These are phyloP conservation scores for Calyptomena viridis DNA, from an alignment of 2,113 vertebrate species.

Conservation along the genomic window DNA sequence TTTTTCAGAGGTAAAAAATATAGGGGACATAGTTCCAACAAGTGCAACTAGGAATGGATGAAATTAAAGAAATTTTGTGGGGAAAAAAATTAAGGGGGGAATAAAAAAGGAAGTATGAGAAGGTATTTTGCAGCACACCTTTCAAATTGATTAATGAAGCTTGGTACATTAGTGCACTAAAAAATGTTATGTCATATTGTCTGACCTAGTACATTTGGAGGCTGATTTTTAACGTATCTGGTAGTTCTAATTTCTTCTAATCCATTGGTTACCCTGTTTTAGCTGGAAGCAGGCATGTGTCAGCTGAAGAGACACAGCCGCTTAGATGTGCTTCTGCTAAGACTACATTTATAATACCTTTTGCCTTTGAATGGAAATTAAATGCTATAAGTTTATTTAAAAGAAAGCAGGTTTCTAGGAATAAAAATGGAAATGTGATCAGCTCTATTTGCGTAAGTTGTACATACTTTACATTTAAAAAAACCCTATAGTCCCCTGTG, in stretches of 20 bases:
- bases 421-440: not conserved
- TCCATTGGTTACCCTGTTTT: not conserved
- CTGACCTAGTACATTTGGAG: not conserved
- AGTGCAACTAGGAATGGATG: not conserved
- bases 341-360: not conserved
- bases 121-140: not conserved
- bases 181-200: not conserved
- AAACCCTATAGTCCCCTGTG: not conserved
- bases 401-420: not conserved
- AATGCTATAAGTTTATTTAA: not conserved
- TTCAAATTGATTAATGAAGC: not conserved
- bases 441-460: not conserved
- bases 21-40: not conserved
- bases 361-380: not conserved
- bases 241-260: not conserved
- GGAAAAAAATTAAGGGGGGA: not conserved
- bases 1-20: not conserved
- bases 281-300: not conserved
- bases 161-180: not conserved
- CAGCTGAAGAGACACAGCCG: not conserved
- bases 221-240: not conserved
- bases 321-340: not conserved
- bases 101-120: not conserved
- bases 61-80: not conserved
- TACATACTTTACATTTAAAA: not conserved